A percentile compares a stretch with the other conserved stretches of the same genome.
These are phyloP conservation scores for Parnassius glacialis DNA, from an alignment of 2,888 invertebrate genomes.

Conservation along the genomic window DNA sequence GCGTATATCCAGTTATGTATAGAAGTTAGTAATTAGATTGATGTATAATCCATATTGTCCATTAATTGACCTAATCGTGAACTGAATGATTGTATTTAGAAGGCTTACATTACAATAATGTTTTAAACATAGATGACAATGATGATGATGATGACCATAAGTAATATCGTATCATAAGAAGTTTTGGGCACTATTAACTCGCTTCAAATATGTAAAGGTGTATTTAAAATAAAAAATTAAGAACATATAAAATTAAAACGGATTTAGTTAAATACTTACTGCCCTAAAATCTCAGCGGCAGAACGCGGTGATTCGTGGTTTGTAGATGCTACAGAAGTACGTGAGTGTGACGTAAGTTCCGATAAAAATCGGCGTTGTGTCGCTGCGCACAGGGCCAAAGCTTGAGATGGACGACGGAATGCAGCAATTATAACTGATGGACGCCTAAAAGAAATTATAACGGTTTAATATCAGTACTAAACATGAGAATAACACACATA, in stretches of 20 bases:
- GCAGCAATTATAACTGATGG: conserved; percentile 84
- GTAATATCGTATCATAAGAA: no score
- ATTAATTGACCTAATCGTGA: conserved; percentile 17
- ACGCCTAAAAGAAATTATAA: conserved; percentile 56
- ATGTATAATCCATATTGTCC: conserved; percentile 11
- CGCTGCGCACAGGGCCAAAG: conserved; percentile 80
- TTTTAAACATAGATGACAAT: no score
- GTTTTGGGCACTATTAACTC: no score
- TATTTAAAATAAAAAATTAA: no score
- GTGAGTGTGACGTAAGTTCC: conserved; percentile 62
- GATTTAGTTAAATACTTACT: conserved; percentile 48
- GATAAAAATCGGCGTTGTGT: conserved; percentile 70
- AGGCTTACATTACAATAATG: no score
- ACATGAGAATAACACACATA: no score
- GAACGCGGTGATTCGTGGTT: conserved; percentile 60
- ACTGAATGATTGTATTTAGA: conserved; percentile 8
- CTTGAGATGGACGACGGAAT: conserved; percentile 81
- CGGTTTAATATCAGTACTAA: no score
- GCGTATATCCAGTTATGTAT: neutral
- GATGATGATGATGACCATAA: no score
- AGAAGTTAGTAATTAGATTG: conserved; percentile 1
- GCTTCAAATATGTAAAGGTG: no score
- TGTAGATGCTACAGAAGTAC: conserved; percentile 65
- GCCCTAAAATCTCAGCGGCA: conserved; percentile 67
- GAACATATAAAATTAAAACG: no score